These are phyloP conservation scores for Meles meles DNA, from an alignment of 2,113 vertebrate species.

Conservation along the genomic window DNA sequence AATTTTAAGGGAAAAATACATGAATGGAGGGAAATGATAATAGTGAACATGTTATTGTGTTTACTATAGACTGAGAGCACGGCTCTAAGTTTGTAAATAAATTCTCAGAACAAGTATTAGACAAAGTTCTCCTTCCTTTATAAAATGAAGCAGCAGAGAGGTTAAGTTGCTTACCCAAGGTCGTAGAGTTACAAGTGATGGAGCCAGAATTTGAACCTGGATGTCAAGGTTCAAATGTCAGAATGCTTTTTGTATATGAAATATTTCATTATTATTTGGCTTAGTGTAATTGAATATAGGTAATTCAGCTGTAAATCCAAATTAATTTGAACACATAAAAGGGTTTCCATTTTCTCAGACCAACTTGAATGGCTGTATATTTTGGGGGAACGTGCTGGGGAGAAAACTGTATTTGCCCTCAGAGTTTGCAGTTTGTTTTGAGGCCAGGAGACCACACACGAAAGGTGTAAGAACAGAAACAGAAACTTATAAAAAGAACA, in stretches of 20 bases:
- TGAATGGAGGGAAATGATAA: neutral
- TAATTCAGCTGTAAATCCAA: neutral
- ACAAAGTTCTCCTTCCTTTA: neutral
- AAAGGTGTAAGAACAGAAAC: neutral
- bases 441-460: neutral
- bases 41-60: neutral
- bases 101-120: neutral
- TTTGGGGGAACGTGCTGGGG: neutral
- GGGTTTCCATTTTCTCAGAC: neutral
- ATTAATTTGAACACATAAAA: neutral
- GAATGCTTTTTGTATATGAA: neutral
- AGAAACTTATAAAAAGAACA: neutral
- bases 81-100: neutral
- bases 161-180: neutral
- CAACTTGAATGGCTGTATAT: neutral
- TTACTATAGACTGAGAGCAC: neutral
- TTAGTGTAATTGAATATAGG: neutral
- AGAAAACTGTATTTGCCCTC: neutral
- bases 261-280: neutral
- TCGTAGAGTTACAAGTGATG: neutral
- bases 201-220: neutral
- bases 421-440: conserved; percentile 1
- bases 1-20: conserved; percentile 11
- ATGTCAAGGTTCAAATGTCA: neutral
- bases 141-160: neutral